Conservation (phyloP, 2,888 invertebrate genomes). For the Empis livida region DNA sequence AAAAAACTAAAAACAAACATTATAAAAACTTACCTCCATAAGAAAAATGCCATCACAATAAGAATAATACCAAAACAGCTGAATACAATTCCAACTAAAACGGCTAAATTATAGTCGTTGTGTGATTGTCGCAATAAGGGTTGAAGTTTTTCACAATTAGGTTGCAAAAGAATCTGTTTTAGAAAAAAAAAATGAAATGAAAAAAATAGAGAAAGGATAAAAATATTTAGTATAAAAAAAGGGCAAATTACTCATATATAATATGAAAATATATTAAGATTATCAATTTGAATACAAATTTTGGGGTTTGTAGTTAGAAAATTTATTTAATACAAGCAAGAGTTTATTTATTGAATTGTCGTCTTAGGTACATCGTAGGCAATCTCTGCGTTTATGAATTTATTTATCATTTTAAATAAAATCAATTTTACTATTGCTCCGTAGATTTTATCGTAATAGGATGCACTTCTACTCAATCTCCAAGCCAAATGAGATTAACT, state of each 20-base stretch:
- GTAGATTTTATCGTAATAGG: no score
- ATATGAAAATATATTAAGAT: neutral
- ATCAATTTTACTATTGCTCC: no score
- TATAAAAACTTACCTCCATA: slow-evolving; percentile 53
- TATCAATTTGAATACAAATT: no score
- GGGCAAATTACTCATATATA: neutral
- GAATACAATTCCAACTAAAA: slow-evolving; percentile 57
- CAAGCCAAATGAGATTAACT: no score
- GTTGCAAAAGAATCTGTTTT: slow-evolving; percentile 45
- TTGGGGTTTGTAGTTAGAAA: no score
- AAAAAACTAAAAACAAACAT: neutral
- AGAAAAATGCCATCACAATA: slow-evolving; percentile 52
- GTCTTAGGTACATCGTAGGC: no score
- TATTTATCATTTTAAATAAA: no score
- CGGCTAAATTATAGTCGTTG: slow-evolving; percentile 53
- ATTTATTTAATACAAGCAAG: no score
- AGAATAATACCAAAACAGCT: slow-evolving; percentile 55
- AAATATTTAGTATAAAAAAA: no score
- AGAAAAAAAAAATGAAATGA: slow-evolving; percentile 3
- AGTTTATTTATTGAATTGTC: no score
- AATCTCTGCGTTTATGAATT: no score
- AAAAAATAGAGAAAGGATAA: neutral
- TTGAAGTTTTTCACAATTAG: slow-evolving; percentile 52
- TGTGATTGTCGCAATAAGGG: slow-evolving; percentile 43
- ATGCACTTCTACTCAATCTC: no score